Conservation (phyloP, 2,888 invertebrate species). For the Troides helena region DNA sequence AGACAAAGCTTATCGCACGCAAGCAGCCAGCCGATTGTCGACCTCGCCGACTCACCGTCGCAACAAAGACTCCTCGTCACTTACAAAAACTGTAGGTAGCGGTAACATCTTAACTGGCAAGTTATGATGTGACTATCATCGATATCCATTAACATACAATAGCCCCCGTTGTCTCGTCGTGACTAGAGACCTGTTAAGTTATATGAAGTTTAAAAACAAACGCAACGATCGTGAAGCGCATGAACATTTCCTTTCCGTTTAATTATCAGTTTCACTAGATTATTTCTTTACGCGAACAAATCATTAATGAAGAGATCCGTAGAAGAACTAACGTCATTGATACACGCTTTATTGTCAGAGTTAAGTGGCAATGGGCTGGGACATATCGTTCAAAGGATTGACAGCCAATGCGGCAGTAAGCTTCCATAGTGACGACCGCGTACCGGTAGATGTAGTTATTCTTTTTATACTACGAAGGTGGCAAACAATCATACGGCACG, state of each 20-base stretch:
- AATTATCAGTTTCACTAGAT: not conserved
- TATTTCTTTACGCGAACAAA: no score
- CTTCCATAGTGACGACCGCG: no score
- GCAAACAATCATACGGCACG: no score
- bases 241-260: not conserved
- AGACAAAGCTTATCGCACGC: constrained; percentile 2
- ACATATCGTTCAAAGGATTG: no score
- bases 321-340: no score
- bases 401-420: no score
- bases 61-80: constrained; percentile 22
- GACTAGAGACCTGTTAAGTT: constrained; percentile 13
- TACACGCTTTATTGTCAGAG: no score
- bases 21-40: constrained; percentile 9
- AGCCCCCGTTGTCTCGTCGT: constrained; percentile 10
- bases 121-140: constrained; percentile 29
- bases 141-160: constrained; percentile 27
- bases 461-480: no score
- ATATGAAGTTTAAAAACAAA: not conserved
- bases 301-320: no score
- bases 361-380: no score
- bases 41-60: constrained; percentile 19
- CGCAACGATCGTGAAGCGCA: not conserved
- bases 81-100: constrained; percentile 25
- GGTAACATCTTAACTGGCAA: constrained; percentile 26
- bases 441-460: no score